Evolutionary conservation across 2,888 invertebrate genomes (phyloP).

Genomic region (Heliconius cydno): DNA sequence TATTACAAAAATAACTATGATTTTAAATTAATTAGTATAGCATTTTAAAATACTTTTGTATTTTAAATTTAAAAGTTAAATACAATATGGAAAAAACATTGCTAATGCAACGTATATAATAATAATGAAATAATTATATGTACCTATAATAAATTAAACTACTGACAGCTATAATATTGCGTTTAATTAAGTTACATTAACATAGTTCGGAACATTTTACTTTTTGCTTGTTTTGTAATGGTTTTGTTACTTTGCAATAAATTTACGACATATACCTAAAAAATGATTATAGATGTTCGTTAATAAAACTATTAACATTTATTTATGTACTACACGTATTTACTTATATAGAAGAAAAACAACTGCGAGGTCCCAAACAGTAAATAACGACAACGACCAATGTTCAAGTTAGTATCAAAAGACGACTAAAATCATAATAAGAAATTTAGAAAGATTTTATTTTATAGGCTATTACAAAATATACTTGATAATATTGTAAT

Average conservation of each 20-base stretch:
- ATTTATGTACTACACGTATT: too few relatives aligned
- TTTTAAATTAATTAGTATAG: neutral
- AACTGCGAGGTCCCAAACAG: too few relatives aligned
- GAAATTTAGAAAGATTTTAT: too few relatives aligned
- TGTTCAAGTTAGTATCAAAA: too few relatives aligned
- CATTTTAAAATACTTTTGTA: neutral
- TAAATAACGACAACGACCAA: too few relatives aligned
- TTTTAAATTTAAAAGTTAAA: neutral
- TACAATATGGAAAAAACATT: neutral
- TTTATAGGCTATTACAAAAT: too few relatives aligned
- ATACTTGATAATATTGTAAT: neutral
- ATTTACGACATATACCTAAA: neutral
- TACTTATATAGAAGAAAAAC: too few relatives aligned
- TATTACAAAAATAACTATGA: neutral
- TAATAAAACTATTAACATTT: neutral
- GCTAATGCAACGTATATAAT: neutral
- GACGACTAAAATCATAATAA: too few relatives aligned
- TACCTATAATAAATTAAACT: neutral
- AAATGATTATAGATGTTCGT: neutral
- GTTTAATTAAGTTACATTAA: neutral
- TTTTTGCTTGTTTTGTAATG: neutral
- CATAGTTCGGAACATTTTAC: neutral
- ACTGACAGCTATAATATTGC: neutral
- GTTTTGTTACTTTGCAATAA: neutral
- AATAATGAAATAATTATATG: neutral